Evolutionary conservation across 1,140 invertebrate genomes (phyloP).

Genomic region (Paracyclopina nana): DNA sequence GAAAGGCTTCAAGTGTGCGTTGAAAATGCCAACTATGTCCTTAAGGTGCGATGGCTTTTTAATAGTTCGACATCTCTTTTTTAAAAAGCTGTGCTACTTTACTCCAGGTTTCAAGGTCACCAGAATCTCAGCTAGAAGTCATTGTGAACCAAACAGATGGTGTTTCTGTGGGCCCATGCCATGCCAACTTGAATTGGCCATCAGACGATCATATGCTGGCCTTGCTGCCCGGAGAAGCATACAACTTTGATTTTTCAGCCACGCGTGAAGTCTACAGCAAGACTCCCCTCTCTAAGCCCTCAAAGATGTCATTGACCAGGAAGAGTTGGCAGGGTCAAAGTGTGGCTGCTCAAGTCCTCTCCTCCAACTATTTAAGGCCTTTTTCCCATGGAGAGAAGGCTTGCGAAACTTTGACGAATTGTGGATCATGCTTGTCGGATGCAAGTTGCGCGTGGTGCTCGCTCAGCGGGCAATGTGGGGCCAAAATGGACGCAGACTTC

Average conservation of each 20-base stretch:
- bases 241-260: constrained; percentile 17
- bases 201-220: no score
- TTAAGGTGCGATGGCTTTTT: no score
- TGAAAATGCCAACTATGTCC: no score
- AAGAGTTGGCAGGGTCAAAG: background rate
- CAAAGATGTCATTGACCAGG: background rate
- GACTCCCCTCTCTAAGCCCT: constrained; percentile 17
- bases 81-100: no score
- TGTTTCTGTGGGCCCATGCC: no score
- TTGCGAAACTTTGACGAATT: constrained; percentile 59
- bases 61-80: no score
- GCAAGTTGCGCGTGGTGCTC: constrained; percentile 76
- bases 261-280: constrained; percentile 7
- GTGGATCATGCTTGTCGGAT: constrained; percentile 67
- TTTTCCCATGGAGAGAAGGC: constrained; percentile 39
- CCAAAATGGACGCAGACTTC: background rate
- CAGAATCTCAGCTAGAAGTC: no score
- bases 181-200: no score
- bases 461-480: constrained; percentile 20
- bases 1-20: no score
- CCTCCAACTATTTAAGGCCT: background rate
- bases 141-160: no score
- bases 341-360: background rate
- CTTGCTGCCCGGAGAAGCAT: constrained; percentile 28
- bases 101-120: no score